Percentiles rank a stretch among this genome's conserved stretches.
Evolutionary conservation across 2,888 invertebrate species (phyloP).

Genomic region (Timema cristinae): DNA sequence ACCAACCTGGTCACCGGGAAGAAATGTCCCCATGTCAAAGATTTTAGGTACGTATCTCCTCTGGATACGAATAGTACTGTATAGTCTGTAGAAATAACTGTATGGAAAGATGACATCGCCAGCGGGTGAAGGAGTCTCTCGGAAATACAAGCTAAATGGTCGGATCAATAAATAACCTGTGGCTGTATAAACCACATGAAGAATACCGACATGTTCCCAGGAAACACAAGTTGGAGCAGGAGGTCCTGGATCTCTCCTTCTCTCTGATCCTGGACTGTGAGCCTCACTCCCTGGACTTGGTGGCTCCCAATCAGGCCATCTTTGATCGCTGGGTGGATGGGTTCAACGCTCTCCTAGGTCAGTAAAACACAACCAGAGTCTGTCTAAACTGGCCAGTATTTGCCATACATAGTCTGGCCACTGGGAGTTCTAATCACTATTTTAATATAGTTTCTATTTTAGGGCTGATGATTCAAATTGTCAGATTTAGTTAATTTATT

Average conservation of each 20-base stretch:
- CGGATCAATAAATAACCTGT: background rate
- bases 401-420: no score
- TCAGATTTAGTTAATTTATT: no score
- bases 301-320: slow-evolving; percentile 22
- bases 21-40: slow-evolving; percentile 25
- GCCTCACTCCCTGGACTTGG: slow-evolving; percentile 20
- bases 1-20: slow-evolving; percentile 18
- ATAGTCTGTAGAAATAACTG: no score
- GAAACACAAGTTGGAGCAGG: slow-evolving; percentile 22
- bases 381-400: no score
- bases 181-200: background rate
- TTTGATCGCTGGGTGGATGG: slow-evolving; percentile 29
- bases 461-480: no score
- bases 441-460: no score
- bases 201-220: slow-evolving; percentile 9
- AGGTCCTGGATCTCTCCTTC: slow-evolving; percentile 21
- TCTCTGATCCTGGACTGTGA: slow-evolving; percentile 23
- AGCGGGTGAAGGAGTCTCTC: no score
- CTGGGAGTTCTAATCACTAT: no score
- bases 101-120: no score
- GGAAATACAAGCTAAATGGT: background rate
- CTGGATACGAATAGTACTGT: no score
- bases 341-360: slow-evolving; percentile 26
- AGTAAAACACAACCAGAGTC: no score
- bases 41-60: slow-evolving; percentile 17